A percentile compares a stretch with the other conserved stretches of the same genome.
phyloP scores from a whole-genome alignment of 2,113 vertebrate species.

The Aegithalos caudatus region DNA sequence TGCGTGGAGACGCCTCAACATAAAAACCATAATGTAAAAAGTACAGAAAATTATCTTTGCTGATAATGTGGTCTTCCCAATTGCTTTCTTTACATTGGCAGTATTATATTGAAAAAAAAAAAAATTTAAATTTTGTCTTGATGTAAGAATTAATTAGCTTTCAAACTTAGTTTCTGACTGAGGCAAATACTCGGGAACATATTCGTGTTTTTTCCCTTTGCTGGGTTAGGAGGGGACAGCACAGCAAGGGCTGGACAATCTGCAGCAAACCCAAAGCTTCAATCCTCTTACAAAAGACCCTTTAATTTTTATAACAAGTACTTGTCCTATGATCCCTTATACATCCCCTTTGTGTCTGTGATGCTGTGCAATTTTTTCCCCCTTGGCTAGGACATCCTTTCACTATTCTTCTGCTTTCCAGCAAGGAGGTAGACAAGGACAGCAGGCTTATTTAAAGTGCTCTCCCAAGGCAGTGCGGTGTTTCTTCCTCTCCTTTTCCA shows the following conservation, averaged over 20 bases:
- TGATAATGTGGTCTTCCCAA: background rate
- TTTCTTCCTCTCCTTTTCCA: constrained; percentile 53
- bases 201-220: background rate
- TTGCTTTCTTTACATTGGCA: background rate
- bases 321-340: background rate
- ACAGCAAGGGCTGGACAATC: background rate
- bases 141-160: constrained; percentile 2
- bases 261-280: background rate
- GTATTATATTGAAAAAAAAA: background rate
- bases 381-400: background rate
- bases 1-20: background rate
- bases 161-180: background rate
- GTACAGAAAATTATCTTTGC: background rate
- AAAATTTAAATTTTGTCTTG: background rate
- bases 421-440: background rate
- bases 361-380: background rate
- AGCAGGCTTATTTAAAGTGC: constrained; percentile 22
- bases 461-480: background rate
- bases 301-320: background rate
- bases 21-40: background rate
- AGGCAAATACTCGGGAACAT: background rate
- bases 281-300: background rate
- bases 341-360: background rate
- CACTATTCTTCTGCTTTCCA: constrained; percentile 18
- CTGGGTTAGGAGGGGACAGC: background rate